Evolutionary conservation across 2,797 vertebrate genomes (phyloP).

Genomic region (Odontamblyopus lacepedii): DNA sequence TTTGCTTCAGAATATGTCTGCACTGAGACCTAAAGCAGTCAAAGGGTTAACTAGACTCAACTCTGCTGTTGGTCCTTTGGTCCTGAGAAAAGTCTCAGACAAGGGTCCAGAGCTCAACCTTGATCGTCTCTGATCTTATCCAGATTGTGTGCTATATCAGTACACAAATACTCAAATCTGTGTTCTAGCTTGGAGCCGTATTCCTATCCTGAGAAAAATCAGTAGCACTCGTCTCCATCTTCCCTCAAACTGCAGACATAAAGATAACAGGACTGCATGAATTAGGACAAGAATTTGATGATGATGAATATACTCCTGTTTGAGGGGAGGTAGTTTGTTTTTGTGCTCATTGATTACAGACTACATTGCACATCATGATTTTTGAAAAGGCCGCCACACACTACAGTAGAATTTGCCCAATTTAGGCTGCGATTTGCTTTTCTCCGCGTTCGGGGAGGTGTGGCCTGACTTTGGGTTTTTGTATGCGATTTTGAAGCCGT

Average conservation of each 20-base stretch:
- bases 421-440: no score
- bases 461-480: no score
- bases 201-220: conserved; percentile 67
- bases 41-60: conserved; percentile 31
- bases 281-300: conserved; percentile 77
- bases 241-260: conserved; percentile 32
- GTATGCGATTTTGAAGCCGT: no score
- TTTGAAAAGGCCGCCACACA: neutral
- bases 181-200: conserved; percentile 66
- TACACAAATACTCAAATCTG: conserved; percentile 44
- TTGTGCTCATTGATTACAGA: conserved; percentile 15
- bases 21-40: conserved; percentile 39
- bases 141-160: conserved; percentile 68
- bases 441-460: no score
- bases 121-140: conserved; percentile 71
- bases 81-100: conserved; percentile 42
- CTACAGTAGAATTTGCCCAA: no score
- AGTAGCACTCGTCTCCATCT: conserved; percentile 10
- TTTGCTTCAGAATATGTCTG: conserved; percentile 32
- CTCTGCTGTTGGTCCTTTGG: conserved; percentile 18
- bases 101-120: conserved; percentile 41
- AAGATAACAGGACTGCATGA: conserved; percentile 64
- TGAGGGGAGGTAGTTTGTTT: conserved; percentile 68
- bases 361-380: neutral
- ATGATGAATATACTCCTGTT: conserved; percentile 75